Base-by-base conservation (phyloP, 2,888 invertebrate genomes). In the Axea sp. region DNA sequence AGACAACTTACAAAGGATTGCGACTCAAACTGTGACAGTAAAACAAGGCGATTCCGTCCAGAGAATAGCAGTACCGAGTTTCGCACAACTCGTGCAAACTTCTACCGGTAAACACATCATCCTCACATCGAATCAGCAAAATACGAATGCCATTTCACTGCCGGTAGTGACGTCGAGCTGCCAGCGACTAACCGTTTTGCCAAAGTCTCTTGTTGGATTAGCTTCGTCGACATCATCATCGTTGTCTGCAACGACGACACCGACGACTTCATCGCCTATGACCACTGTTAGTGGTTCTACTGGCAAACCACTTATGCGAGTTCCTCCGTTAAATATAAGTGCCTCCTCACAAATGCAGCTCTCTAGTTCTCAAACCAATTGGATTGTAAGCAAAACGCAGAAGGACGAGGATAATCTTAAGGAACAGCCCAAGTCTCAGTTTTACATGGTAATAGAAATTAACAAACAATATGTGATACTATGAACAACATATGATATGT, bases 71-170 rank as follows among this genome's bases (percentile, higher is more conserved):
- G 81, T 86, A 55, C 85, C 87, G 53, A 80, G 84, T 78, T 86
- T 91, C 78, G 91, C 93, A 33, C 93, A 93, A 82, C 88, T 94
- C 47, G 92, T 94, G 41, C 93, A 94, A 84, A 92, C 92, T 3
- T 90, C 92, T 14, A 89, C 91, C 49, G 94, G 94, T 4, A 92
- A 92, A 80, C 93, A 93, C 85, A 90, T 93, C 78, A 88, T 93
- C 71, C 84, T 92, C 45, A 91, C 92, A 1, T 90, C 92, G 1
- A 86, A 81, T 78, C 86, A 86, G 68, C 86, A 86, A 77, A 86
- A 80, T 64, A 82, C 86, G 67, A 86, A 86, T 69, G 81, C 65
- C 82, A 83, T 85, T 57, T 84, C 85, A 26, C 81, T 88, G 83
- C 83, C 85, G 77, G 89, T 90, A 19, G 86, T 90, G 83, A 89